phyloP scores from a whole-genome alignment of 2,797 vertebrate species.

The Bovichtus diacanthus region DNA sequence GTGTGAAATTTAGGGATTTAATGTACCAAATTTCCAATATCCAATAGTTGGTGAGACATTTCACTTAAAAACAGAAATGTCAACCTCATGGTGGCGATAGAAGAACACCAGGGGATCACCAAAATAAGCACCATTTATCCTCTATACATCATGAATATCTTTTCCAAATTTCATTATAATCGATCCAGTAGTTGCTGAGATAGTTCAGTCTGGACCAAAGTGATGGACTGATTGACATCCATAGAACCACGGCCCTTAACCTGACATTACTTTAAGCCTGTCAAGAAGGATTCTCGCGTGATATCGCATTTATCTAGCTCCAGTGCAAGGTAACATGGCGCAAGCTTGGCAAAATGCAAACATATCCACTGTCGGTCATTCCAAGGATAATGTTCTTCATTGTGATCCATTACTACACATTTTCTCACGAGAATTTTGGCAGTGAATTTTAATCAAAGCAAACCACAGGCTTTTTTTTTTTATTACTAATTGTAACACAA shows the following conservation, averaged over 20 bases:
- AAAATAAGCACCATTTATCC: neutral
- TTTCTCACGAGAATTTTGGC: neutral
- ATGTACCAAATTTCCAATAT: neutral
- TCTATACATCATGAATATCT: neutral
- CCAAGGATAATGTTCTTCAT: no score
- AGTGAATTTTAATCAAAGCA: constrained; percentile 7
- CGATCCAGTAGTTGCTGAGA: neutral
- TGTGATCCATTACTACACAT: no score
- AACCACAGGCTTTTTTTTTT: constrained; percentile 1
- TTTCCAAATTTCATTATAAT: neutral
- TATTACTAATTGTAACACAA: constrained; percentile 27
- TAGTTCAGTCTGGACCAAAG: neutral
- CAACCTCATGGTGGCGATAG: neutral
- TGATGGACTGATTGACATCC: neutral
- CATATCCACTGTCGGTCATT: no score
- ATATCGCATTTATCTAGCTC: no score
- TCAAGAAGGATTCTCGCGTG: no score
- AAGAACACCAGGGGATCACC: neutral
- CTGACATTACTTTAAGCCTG: no score
- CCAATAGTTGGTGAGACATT: neutral
- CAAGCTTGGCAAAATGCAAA: neutral
- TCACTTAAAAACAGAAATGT: neutral
- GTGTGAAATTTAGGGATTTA: no score
- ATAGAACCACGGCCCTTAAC: neutral
- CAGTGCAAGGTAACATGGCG: no score